Percentiles rank a stretch among this genome's conserved stretches.
phyloP scores from a whole-genome alignment of 2,113 vertebrate species.

The Dicrurus megarhynchus region DNA sequence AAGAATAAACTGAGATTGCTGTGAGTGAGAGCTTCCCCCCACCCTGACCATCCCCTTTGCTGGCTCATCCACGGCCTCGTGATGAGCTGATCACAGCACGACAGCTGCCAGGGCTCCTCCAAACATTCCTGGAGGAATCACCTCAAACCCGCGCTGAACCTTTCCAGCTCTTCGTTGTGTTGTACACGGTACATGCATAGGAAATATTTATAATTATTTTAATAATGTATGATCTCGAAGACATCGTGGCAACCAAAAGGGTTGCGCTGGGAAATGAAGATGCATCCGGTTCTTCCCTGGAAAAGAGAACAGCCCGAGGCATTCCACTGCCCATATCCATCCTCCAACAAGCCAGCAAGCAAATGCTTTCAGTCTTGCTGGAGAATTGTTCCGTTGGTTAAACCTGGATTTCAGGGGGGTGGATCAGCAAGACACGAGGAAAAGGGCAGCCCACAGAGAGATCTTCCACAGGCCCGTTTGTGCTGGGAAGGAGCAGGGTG shows the following conservation, averaged over 20 bases:
- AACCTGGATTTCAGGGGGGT: background rate
- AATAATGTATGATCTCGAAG: background rate
- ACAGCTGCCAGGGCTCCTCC: background rate
- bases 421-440: background rate
- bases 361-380: background rate
- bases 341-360: background rate
- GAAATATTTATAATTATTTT: background rate
- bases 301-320: background rate
- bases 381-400: background rate
- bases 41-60: too few relatives aligned
- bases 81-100: background rate
- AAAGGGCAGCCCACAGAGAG: background rate
- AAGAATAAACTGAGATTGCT: background rate
- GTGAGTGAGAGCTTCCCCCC: background rate
- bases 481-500: background rate
- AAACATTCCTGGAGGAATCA: background rate
- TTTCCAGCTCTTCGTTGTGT: background rate
- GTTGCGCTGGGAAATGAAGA: background rate
- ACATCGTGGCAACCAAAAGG: background rate
- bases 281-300: background rate
- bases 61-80: background rate
- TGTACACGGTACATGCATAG: rapidly evolving
- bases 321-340: background rate
- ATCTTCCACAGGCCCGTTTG: background rate
- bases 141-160: background rate